phyloP scores from a whole-genome alignment of 2,888 invertebrate species.

The Lycia hirtaria region DNA sequence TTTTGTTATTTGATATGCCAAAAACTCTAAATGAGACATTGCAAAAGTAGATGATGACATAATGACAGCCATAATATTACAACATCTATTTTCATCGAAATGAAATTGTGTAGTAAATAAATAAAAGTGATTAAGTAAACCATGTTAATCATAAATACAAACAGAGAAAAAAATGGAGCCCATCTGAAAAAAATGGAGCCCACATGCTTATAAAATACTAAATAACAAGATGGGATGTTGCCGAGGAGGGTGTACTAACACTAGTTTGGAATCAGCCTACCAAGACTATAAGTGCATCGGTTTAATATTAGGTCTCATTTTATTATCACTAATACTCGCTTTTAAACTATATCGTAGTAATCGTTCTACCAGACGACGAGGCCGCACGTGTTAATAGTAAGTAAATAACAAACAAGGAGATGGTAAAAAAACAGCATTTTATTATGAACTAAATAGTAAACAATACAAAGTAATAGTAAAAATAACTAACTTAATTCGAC shows the following conservation, averaged over 20 bases:
- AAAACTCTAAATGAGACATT: too few relatives aligned
- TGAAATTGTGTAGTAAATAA: conserved; percentile 18
- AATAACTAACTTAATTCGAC: conserved; percentile 7
- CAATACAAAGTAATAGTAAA: background rate
- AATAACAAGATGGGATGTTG: conserved; percentile 55
- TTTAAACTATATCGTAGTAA: conserved; percentile 58
- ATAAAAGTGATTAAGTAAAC: too few relatives aligned
- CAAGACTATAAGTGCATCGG: conserved; percentile 48
- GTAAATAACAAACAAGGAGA: conserved; percentile 21
- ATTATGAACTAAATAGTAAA: background rate
- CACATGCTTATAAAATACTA: conserved; percentile 1
- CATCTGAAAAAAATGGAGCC: background rate
- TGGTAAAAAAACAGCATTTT: conserved; percentile 8
- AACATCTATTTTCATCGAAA: background rate
- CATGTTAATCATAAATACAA: conserved; percentile 7
- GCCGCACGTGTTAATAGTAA: conserved; percentile 36
- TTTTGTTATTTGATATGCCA: too few relatives aligned
- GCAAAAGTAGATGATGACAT: too few relatives aligned
- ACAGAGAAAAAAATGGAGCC: conserved; percentile 18
- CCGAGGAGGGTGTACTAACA: conserved; percentile 47
- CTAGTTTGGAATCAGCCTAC: conserved; percentile 45
- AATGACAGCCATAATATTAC: too few relatives aligned
- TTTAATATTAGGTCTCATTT: conserved; percentile 47
- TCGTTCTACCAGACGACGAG: conserved; percentile 49
- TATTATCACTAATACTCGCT: conserved; percentile 49